phyloP scores from a whole-genome alignment of 2,888 invertebrate species.

The Spilarctia lutea region DNA sequence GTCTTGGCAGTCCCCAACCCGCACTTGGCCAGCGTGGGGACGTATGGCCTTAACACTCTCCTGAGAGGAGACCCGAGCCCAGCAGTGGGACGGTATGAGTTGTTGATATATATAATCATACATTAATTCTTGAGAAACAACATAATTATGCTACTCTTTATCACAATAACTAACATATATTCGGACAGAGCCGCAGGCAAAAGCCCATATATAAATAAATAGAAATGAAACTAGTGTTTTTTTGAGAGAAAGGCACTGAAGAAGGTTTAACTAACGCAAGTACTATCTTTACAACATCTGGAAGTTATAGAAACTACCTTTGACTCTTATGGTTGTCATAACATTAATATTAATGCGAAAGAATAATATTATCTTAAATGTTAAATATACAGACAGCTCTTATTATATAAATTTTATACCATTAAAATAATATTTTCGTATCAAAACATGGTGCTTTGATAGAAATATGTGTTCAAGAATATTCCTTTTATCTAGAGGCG shows the following conservation, averaged over 20 bases:
- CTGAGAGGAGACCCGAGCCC: too few species aligned
- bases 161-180: too few species aligned
- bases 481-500: constrained; percentile 1
- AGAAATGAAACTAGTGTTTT: neutral
- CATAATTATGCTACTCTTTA: too few species aligned
- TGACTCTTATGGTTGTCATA: neutral
- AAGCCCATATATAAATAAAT: neutral
- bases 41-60: too few species aligned
- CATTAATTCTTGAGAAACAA: too few species aligned
- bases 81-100: too few species aligned
- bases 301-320: neutral
- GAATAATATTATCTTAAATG: neutral
- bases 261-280: neutral
- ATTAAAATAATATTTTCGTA: neutral
- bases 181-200: too few species aligned
- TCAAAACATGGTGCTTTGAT: neutral
- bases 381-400: neutral
- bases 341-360: neutral
- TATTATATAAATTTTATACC: neutral
- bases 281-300: neutral
- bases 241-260: neutral
- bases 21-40: too few species aligned
- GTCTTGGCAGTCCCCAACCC: too few species aligned
- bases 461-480: neutral
- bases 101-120: too few species aligned